Base-by-base conservation (phyloP, 2,113 vertebrate species). In the Macroglossus sobrinus region DNA sequence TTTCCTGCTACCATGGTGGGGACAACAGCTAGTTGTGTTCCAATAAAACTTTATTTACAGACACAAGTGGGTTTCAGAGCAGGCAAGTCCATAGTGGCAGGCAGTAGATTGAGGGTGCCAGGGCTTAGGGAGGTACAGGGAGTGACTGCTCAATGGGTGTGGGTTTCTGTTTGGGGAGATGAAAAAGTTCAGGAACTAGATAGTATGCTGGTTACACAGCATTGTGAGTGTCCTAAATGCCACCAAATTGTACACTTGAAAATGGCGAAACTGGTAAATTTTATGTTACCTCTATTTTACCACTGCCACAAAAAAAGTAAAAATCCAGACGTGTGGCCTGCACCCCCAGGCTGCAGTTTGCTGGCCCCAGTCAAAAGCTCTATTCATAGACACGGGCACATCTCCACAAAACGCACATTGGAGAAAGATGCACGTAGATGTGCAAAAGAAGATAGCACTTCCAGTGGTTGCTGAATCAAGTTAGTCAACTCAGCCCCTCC, bases 371-470 rank as follows among this genome's bases (percentile, higher is more conserved):
- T 21, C 19, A 22, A 6, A 64, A 72, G 19, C 28, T 24, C 21
- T 8, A 5, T 33, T 19, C 24, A 16, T 21, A 40, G 64, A 35
- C 38, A 35, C 4, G 40, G 61, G 47, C 38, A 16, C 9, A 33
- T 53, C 59, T 57, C 15, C 4, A 6, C 64, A 12, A 5, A 80
- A 24, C 30, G 19, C 71, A 28, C 18, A 15, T 18, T 24, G n/a
- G 33, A 18, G 85, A 3, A 53, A 66, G 57, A 28, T 47, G 75
- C 2, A 9, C 18, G 1, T 0, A 9, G 16, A 4, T n/a, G 0
- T 2, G 55, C 12, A 1, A 9, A 53, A 19, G 71, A 33, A 10
- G 1, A 1, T 40, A 13, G 8, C 0, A 0, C 47, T 59, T 0
- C 9, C 15, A 50, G 72, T 21, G 19, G 33, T 2, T 33, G 45